Percentiles rank a stretch among this genome's conserved stretches.
phyloP scores from a whole-genome alignment of 2,888 invertebrate genomes.

The Drosophila conformis region DNA sequence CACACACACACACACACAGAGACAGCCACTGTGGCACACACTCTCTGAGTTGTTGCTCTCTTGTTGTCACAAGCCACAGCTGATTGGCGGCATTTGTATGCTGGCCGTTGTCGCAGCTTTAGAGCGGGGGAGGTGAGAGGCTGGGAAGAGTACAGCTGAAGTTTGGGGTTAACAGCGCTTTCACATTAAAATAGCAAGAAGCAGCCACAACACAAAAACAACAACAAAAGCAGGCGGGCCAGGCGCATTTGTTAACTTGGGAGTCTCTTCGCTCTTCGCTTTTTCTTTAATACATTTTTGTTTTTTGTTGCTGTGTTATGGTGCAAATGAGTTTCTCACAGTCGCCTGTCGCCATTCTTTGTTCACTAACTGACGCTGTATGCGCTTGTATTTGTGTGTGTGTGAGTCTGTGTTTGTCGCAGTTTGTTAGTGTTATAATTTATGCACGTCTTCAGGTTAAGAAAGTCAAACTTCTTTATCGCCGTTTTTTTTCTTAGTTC shows the following conservation, averaged over 20 bases:
- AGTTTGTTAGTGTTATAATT: conserved; percentile 65
- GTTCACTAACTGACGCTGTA: conserved; percentile 44
- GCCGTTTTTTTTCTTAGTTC: conserved; percentile 28
- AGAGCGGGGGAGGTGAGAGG: conserved; percentile 2
- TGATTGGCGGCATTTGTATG: conserved; percentile 74
- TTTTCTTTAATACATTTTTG: conserved; percentile 67
- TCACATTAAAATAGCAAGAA: conserved; percentile 81
- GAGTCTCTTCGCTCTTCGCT: conserved; percentile 50
- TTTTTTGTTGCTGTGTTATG: conserved; percentile 30
- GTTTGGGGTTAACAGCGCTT: conserved; percentile 78
- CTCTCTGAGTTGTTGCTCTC: conserved; percentile 51
- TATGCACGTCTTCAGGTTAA: conserved; percentile 79
- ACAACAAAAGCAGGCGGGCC: conserved; percentile 18
- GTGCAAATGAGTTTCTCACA: conserved; percentile 71
- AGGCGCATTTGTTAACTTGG: conserved; percentile 39
- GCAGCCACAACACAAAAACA: conserved; percentile 50
- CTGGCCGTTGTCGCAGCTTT: conserved; percentile 19
- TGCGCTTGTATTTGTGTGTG: conserved; percentile 17
- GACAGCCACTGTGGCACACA: conserved; percentile 20
- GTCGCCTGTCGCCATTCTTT: conserved; percentile 70
- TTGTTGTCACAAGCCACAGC: conserved; percentile 69
- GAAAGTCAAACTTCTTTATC: conserved; percentile 70
- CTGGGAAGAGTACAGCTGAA: conserved; percentile 22
- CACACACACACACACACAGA: conserved; percentile 21
- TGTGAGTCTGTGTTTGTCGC: conserved; percentile 26